A percentile compares a stretch with the other conserved stretches of the same genome.
Conservation (phyloP, 2,797 vertebrate genomes). For the Sparidentex hasta region DNA sequence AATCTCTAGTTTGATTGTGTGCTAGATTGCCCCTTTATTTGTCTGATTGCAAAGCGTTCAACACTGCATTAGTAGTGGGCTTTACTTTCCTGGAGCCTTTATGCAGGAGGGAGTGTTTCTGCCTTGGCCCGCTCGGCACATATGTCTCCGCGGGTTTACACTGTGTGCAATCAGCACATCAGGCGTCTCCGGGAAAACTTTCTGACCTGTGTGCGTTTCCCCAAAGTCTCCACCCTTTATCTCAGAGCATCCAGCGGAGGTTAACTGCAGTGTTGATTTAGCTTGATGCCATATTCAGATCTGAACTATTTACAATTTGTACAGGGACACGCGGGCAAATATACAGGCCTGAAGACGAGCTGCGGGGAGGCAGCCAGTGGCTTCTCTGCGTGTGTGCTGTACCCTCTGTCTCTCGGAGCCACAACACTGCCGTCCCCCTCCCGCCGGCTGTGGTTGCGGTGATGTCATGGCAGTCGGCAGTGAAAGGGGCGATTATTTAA, state of each 20-base stretch:
- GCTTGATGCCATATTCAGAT: constrained; percentile 27
- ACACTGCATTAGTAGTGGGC: constrained; percentile 80
- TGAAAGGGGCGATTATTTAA: constrained; percentile 70
- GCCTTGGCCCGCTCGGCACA: constrained; percentile 58
- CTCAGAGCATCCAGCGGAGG: constrained; percentile 12
- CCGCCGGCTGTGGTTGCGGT: constrained; percentile 49
- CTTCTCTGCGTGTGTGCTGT: constrained; percentile 15
- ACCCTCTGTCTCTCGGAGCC: constrained; percentile 45
- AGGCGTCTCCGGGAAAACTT: constrained; percentile 42
- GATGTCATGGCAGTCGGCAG: constrained; percentile 61
- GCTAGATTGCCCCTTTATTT: constrained; percentile 89
- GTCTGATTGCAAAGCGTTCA: constrained; percentile 87
- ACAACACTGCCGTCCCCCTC: constrained; percentile 58
- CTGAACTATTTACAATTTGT: constrained; percentile 24
- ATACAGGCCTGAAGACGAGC: constrained; percentile 46
- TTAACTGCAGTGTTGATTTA: constrained; percentile 31
- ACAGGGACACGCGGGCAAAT: constrained; percentile 30
- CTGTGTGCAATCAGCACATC: constrained; percentile 60
- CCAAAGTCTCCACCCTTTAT: constrained; percentile 3
- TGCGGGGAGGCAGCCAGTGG: constrained; percentile 41
- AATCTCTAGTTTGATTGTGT: constrained; percentile 87
- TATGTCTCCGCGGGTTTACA: constrained; percentile 59
- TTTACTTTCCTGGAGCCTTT: constrained; percentile 75
- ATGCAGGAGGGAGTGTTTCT: constrained; percentile 60
- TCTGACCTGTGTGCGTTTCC: constrained; percentile 38